These are phyloP conservation scores for Globicephala melas DNA, from an alignment of 2,113 vertebrate species.

Conservation along the genomic window DNA sequence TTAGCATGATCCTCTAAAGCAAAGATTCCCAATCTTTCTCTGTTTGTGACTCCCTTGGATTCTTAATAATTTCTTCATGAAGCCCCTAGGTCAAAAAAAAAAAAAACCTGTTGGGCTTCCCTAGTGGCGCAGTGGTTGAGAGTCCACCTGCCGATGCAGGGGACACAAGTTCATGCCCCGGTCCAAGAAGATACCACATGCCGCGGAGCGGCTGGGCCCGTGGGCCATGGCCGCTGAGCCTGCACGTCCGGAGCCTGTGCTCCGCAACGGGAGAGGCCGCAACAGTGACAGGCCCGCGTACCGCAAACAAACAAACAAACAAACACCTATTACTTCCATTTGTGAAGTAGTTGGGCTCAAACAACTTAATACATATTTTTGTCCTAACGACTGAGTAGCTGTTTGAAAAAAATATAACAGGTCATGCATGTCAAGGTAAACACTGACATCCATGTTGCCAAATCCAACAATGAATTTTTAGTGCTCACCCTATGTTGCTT, in stretches of 20 bases:
- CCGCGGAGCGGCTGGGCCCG: too few species aligned
- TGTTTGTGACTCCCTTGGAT: background rate
- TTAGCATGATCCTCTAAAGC: background rate
- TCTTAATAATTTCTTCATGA: background rate
- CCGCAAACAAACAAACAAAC: too few species aligned
- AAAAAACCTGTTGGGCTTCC: background rate
- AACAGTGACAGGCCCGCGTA: too few species aligned
- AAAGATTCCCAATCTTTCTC: background rate
- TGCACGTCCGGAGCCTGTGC: too few species aligned
- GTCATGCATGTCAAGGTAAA: background rate
- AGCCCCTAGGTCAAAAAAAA: background rate
- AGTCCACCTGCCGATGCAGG: too few species aligned
- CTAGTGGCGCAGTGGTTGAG: too few species aligned
- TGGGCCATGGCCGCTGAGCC: too few species aligned
- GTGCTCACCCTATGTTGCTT: background rate
- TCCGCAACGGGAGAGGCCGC: too few species aligned
- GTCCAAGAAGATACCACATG: too few species aligned
- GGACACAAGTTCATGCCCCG: too few species aligned
- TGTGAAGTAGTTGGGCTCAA: background rate
- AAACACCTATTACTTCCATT: background rate
- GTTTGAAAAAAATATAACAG: background rate
- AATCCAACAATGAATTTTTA: background rate
- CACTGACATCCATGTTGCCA: background rate
- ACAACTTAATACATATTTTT: slow-evolving; percentile 12
- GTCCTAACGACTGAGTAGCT: background rate